Evolutionary conservation across 2,113 vertebrate genomes (phyloP), one percentile per base, ranked within the genome.

Genomic region (Brachyistius frenatus): DNA sequence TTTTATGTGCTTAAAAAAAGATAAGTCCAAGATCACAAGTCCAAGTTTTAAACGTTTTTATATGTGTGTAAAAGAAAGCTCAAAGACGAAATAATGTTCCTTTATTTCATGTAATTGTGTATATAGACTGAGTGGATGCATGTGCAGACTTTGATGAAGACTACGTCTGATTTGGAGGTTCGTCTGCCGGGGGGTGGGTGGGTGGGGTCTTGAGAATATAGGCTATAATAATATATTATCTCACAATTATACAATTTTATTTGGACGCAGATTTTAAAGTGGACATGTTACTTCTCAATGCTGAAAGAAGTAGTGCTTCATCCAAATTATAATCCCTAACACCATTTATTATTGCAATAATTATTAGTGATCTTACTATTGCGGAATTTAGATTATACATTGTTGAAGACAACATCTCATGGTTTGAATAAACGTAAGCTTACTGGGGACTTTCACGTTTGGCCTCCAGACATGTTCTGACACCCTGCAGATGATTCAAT

Each of bases 391-490:
- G 0, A 4, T 7, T 56, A 65, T 13, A 23, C 56, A 47, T 65
- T 55, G 33, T 61, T 3, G 46, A 23, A 7, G 49, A 41, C 54
- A 36, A 49, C 52, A 53, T 46, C 3, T 50, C 16, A 11, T 14
- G 5, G 15, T 62, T 52, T 47, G 4, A 47, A 35, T n/a, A 2
- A 44, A 47, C 44, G 7, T 46, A 46, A 9, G 7, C 2, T 7
- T 46, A 23, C 23, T 1, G 23, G 10, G 15, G 47, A n/a, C 33
- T 7, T 13, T 10, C 2, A 9, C 15, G 16, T 54, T 50, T 74
- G 55, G 3, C 41, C 31, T 7, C 5, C n/a, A 57, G 69, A 65
- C 62, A 39, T 53, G 73, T 72, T 78, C 39, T 70, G 53, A 70
- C 57, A 71, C 64, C 13, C 5, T 63, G 66, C 39, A 65, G 69